Percentiles rank a stretch among this genome's conserved stretches.
phyloP scores from a whole-genome alignment of 2,888 invertebrate genomes.

The Aphodius granarius region DNA sequence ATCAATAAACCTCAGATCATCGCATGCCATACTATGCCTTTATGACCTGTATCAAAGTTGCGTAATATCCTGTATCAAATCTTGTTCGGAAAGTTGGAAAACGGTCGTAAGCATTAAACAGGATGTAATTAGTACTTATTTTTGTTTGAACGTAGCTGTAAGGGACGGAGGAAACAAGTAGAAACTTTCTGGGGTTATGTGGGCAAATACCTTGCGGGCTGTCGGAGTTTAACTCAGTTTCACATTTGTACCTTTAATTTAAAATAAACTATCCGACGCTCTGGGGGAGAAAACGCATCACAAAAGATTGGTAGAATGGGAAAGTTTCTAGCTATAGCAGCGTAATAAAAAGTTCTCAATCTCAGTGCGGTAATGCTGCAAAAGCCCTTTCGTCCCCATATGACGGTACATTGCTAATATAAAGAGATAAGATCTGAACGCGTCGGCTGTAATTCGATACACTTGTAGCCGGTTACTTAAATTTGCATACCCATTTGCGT shows the following conservation, averaged over 20 bases:
- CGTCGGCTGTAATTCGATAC: slow-evolving; percentile 1
- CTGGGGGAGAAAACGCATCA: neutral
- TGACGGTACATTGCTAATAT: neutral
- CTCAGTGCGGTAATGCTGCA: neutral
- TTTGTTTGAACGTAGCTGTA: neutral
- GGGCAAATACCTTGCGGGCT: neutral
- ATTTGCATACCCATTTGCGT: slow-evolving; percentile 13
- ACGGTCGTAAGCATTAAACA: neutral
- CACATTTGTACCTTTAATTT: slow-evolving; percentile 11
- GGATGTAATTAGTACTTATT: neutral
- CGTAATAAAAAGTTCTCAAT: neutral
- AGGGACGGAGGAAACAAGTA: neutral
- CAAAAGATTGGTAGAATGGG: slow-evolving; percentile 1
- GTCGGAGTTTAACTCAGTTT: slow-evolving; percentile 1
- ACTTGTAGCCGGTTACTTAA: slow-evolving; percentile 4
- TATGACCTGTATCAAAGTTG: too few species aligned
- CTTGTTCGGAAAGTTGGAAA: neutral
- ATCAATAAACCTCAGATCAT: too few species aligned
- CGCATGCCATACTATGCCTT: too few species aligned
- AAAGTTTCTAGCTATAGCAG: neutral
- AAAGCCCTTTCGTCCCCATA: neutral
- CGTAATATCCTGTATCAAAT: slow-evolving; percentile 10
- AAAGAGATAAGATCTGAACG: neutral
- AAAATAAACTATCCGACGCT: slow-evolving; percentile 11
- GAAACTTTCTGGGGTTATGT: neutral